These are phyloP conservation scores for Chrysopilus asiliformis DNA, from an alignment of 2,888 invertebrate genomes.

Conservation along the genomic window DNA sequence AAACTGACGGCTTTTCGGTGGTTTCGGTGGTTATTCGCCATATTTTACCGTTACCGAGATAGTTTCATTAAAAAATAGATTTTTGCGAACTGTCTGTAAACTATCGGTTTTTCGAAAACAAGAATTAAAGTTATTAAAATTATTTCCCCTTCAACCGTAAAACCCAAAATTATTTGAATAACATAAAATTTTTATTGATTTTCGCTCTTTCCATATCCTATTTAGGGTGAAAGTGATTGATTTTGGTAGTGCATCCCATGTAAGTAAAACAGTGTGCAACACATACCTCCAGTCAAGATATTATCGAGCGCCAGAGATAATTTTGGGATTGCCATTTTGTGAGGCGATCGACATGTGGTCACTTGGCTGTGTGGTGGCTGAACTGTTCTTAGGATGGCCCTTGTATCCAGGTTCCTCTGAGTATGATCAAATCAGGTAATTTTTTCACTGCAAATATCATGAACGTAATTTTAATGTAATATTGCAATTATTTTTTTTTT, in stretches of 20 bases:
- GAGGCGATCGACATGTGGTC: slow-evolving; percentile 99
- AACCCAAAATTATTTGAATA: too few relatives aligned
- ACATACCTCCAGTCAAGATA: slow-evolving; percentile 98
- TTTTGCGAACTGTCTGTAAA: too few relatives aligned
- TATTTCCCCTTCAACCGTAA: too few relatives aligned
- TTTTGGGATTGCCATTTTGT: slow-evolving; percentile 94
- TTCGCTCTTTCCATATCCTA: slow-evolving; percentile 2
- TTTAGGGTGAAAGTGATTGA: slow-evolving; percentile 95
- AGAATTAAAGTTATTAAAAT: too few relatives aligned
- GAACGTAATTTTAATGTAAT: too few relatives aligned
- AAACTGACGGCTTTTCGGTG: too few relatives aligned
- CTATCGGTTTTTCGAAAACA: too few relatives aligned
- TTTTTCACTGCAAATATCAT: slow-evolving; percentile 42
- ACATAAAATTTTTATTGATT: too few relatives aligned
- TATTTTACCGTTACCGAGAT: too few relatives aligned
- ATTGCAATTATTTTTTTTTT: slow-evolving; percentile 4
- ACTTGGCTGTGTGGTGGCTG: slow-evolving; percentile 97
- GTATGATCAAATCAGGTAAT: slow-evolving; percentile 92
- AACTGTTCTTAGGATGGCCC: slow-evolving; percentile 98
- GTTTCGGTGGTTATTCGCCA: too few relatives aligned
- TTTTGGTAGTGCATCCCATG: slow-evolving; percentile 98
- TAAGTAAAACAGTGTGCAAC: slow-evolving; percentile 98
- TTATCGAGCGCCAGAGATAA: slow-evolving; percentile 95
- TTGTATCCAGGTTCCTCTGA: slow-evolving; percentile 98
- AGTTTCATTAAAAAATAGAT: too few relatives aligned